These are phyloP conservation scores for Gallinago jamesoni DNA, from an alignment of 2,113 vertebrate genomes.

Conservation along the genomic window DNA sequence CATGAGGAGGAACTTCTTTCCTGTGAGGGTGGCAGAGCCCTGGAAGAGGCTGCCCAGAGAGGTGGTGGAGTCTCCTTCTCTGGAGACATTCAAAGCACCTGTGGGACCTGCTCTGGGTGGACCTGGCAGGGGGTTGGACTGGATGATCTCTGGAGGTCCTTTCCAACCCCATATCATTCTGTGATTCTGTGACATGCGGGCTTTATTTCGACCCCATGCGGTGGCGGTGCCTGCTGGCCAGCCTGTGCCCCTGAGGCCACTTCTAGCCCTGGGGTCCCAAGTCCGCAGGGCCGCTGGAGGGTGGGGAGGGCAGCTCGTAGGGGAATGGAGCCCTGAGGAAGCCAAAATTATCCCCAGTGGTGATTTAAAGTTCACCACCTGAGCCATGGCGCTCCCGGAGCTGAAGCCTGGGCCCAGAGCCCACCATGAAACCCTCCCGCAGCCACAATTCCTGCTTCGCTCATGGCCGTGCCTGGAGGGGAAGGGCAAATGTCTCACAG, in stretches of 20 bases:
- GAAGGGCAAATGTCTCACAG: not conserved
- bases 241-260: not conserved
- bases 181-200: not conserved
- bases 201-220: accelerated
- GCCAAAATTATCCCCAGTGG: not conserved
- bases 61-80: no score
- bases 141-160: no score
- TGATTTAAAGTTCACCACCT: accelerated
- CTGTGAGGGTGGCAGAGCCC: no score
- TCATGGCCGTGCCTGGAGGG: accelerated
- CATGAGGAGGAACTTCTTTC: no score
- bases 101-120: no score
- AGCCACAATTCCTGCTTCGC: not conserved
- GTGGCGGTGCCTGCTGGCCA: accelerated
- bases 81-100: no score
- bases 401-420: not conserved
- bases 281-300: not conserved
- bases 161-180: no score
- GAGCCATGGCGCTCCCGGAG: accelerated
- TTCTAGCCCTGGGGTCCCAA: not conserved
- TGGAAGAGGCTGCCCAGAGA: no score
- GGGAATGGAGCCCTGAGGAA: accelerated
- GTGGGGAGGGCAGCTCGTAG: not conserved
- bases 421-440: not conserved
- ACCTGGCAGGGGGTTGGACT: no score